phyloP scores from a whole-genome alignment of 1,140 invertebrate species.

The Aleiodes sp. region DNA sequence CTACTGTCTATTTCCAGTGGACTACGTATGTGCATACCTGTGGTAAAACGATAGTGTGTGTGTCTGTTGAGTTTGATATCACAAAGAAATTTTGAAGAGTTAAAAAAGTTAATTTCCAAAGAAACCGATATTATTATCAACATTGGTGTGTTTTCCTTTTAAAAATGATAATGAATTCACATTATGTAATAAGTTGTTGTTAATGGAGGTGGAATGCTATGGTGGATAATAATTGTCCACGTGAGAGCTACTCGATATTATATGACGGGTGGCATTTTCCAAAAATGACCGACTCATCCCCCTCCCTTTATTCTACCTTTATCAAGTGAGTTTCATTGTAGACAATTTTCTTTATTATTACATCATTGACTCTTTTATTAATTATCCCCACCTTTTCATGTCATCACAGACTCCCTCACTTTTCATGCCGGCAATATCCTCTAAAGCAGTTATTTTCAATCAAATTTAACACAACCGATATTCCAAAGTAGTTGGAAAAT shows the following conservation, averaged over 20 bases:
- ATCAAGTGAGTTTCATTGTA: constrained; percentile 45
- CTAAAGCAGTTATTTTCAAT: neutral
- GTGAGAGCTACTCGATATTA: constrained; percentile 42
- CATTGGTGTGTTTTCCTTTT: neutral
- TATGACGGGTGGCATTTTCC: constrained; percentile 44
- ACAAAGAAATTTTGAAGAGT: neutral
- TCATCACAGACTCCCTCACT: neutral
- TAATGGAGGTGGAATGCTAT: constrained; percentile 43
- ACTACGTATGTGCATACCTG: neutral
- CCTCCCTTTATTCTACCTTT: constrained; percentile 45
- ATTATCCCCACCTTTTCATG: constrained; percentile 5
- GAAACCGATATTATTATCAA: neutral
- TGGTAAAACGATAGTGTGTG: neutral
- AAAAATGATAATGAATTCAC: neutral
- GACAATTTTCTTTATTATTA: neutral
- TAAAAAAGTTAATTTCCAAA: neutral
- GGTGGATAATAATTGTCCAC: constrained; percentile 48
- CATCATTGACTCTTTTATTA: constrained; percentile 16
- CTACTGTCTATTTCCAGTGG: neutral
- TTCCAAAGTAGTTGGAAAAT: neutral
- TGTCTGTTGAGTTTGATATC: neutral
- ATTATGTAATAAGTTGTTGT: constrained; percentile 19
- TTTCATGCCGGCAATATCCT: neutral
- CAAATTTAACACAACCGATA: neutral
- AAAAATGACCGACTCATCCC: constrained; percentile 54